phyloP scores from a whole-genome alignment of 2,888 invertebrate species.

The Flabesymbios commensalis region DNA sequence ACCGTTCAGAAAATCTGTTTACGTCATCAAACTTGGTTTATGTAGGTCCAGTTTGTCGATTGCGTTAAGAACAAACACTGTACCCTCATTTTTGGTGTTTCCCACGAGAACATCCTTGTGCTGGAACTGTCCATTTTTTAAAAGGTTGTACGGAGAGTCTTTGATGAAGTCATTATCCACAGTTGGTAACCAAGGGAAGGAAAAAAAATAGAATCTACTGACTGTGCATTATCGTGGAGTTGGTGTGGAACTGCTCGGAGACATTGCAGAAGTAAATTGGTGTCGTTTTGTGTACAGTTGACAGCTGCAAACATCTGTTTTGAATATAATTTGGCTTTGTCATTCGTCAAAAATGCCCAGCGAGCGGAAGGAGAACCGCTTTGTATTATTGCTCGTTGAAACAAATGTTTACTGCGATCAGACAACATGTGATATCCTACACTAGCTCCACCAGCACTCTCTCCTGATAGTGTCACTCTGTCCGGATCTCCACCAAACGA shows the following conservation, averaged over 20 bases:
- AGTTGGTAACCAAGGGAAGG: conserved; percentile 87
- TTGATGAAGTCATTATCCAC: conserved; percentile 88
- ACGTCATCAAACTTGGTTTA: conserved; percentile 19
- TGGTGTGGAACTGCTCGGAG: conserved; percentile 22
- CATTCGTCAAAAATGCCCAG: conserved; percentile 79
- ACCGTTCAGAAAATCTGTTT: conserved; percentile 6
- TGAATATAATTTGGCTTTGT: conserved; percentile 23
- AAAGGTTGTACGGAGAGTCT: conserved; percentile 70
- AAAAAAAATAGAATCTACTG: conserved; percentile 68
- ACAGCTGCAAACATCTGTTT: conserved; percentile 23
- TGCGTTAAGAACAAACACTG: conserved; percentile 89
- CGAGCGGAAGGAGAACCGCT: conserved; percentile 87
- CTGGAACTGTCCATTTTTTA: conserved; percentile 77
- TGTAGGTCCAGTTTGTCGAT: conserved; percentile 65
- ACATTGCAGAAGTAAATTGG: conserved; percentile 30
- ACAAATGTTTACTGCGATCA: conserved; percentile 80
- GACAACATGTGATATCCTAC: conserved; percentile 76
- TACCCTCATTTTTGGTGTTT: conserved; percentile 88
- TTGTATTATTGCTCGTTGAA: conserved; percentile 81
- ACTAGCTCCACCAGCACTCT: conserved; percentile 81
- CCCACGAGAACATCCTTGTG: conserved; percentile 88
- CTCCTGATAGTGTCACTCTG: conserved; percentile 87
- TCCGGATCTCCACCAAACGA: conserved; percentile 74
- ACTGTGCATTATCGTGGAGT: conserved; percentile 29
- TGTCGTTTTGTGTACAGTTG: conserved; percentile 27